These are phyloP conservation scores for Aphodius granarius DNA, from an alignment of 2,888 invertebrate genomes.

Conservation along the genomic window DNA sequence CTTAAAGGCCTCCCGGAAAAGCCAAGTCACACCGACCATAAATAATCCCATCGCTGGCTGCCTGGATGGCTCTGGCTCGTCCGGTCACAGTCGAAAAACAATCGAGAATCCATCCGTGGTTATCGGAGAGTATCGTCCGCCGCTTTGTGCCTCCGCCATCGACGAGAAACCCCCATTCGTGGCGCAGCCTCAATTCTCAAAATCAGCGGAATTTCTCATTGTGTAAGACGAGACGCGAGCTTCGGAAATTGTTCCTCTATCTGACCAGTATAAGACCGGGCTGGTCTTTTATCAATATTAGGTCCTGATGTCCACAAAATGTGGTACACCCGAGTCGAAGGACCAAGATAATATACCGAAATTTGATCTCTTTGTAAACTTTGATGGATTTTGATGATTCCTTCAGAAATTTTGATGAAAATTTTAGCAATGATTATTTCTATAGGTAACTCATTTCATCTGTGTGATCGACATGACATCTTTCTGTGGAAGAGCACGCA, in stretches of 20 bases:
- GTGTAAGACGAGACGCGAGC: constrained; percentile 20
- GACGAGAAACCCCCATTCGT: constrained; percentile 31
- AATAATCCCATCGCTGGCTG: background rate
- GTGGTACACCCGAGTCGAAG: too few species aligned
- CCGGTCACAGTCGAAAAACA: constrained; percentile 24
- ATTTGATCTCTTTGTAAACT: too few species aligned
- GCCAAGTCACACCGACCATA: background rate
- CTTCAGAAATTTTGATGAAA: too few species aligned
- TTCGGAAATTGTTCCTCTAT: background rate
- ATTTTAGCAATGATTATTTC: too few species aligned
- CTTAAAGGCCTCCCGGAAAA: background rate
- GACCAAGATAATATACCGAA: too few species aligned
- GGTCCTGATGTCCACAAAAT: too few species aligned
- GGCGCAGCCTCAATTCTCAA: constrained; percentile 38
- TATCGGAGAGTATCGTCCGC: constrained; percentile 34
- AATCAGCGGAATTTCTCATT: constrained; percentile 41
- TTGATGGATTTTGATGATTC: too few species aligned
- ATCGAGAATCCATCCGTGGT: constrained; percentile 35
- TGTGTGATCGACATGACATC: too few species aligned
- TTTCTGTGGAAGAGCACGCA: background rate
- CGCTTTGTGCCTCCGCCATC: constrained; percentile 28
- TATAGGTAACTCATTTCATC: too few species aligned
- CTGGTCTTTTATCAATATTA: too few species aligned
- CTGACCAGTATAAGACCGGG: too few species aligned
- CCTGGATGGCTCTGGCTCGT: background rate